Evolutionary conservation across 92 coral and sea anemone genomes (phyloP).

Genomic region (Porites evermanni): DNA sequence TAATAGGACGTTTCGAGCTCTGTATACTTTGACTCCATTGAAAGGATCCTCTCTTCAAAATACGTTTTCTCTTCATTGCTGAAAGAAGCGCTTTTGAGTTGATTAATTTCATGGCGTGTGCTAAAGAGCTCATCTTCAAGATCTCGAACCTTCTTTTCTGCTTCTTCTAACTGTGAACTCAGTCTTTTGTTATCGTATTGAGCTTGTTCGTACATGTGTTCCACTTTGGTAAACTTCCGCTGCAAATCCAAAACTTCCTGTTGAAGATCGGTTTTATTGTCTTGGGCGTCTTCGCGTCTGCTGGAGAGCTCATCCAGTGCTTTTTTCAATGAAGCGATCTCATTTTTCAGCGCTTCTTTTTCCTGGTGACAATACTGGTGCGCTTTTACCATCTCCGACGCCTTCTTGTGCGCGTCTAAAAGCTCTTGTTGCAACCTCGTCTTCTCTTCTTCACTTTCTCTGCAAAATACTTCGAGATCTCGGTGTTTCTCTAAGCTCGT

Average conservation of each 20-base stretch:
- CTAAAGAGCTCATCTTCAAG: conserved; percentile 57
- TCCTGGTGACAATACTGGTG: conserved; percentile 66
- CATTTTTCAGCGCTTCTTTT: conserved; percentile 66
- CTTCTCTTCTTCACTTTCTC: conserved; percentile 75
- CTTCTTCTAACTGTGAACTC: conserved; percentile 37
- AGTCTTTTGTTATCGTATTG: conserved; percentile 60
- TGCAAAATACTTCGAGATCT: conserved; percentile 61
- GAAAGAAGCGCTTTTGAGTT: conserved; percentile 29
- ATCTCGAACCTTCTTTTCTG: conserved; percentile 55
- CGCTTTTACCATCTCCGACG: conserved; percentile 56
- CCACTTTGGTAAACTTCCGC: conserved; percentile 48
- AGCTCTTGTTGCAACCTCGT: conserved; percentile 61
- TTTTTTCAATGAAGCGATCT: conserved; percentile 55
- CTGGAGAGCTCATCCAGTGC: conserved; percentile 48
- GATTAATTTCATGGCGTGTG: conserved; percentile 33
- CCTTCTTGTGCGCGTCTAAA: conserved; percentile 60
- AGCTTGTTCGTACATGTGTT: conserved; percentile 48
- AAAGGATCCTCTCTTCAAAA: conserved; percentile 10
- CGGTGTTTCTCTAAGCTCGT: conserved; percentile 52
- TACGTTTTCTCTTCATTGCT: conserved; percentile 29
- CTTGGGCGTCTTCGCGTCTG: conserved; percentile 41
- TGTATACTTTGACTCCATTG: conserved; percentile 14
- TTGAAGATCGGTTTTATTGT: conserved; percentile 47
- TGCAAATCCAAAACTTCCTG: conserved; percentile 55
- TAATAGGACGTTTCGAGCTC: conserved; percentile 24